These are phyloP conservation scores for Microtus ochrogaster DNA, from an alignment of 2,113 vertebrate genomes.

Conservation along the genomic window DNA sequence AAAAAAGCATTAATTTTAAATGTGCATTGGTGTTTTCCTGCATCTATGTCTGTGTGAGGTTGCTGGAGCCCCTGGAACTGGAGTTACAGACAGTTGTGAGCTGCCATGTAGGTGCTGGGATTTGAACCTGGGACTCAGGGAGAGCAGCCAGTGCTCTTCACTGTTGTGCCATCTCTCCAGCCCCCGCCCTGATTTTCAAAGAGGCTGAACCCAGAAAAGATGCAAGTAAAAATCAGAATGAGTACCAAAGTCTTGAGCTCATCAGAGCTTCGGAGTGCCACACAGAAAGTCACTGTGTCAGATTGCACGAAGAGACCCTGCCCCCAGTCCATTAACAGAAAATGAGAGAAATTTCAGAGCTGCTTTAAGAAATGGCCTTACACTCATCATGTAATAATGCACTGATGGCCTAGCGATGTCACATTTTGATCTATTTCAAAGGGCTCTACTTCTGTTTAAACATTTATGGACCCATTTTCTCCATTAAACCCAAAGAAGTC, in stretches of 20 bases:
- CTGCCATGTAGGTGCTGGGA: not conserved
- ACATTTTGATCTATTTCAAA: constrained; percentile 82
- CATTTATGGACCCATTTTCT: constrained; percentile 79
- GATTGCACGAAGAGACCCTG: constrained; percentile 55
- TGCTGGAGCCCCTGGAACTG: not conserved
- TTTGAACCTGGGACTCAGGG: not conserved
- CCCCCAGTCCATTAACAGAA: constrained; percentile 77
- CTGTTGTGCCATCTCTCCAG: not conserved
- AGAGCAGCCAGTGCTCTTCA: not conserved
- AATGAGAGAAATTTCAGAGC: constrained; percentile 73
- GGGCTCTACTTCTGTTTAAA: constrained; percentile 79
- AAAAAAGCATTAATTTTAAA: not conserved
- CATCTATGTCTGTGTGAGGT: not conserved
- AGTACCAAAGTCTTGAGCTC: not conserved
- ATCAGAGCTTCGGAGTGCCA: not conserved
- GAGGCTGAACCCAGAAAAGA: constrained; percentile 12
- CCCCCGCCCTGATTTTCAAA: not conserved
- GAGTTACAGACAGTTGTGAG: not conserved
- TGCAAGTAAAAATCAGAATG: not conserved
- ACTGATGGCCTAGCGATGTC: constrained; percentile 79
- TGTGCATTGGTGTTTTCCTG: not conserved
- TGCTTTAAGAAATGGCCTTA: constrained; percentile 69
- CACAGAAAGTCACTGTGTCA: not conserved
- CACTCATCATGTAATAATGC: constrained; percentile 69
- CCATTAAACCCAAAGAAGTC: constrained; percentile 75